Evolutionary conservation across 2,797 vertebrate genomes (phyloP), one percentile per base, ranked within the genome.

Genomic region (Sitta carolinensis): DNA sequence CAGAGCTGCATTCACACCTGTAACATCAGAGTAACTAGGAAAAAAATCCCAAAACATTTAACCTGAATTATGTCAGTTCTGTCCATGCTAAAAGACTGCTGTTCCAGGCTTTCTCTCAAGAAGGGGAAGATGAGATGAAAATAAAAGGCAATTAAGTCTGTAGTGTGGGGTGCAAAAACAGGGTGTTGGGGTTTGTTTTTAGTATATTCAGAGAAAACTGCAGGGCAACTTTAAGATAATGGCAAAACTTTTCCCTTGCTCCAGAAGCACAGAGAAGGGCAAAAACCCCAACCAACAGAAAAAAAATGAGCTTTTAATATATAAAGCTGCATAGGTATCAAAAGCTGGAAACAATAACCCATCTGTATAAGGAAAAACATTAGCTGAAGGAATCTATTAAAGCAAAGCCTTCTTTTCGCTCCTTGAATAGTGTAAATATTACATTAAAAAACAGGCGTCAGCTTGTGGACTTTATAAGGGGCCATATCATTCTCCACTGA

Each of bases 371-470:
- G 84, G 64, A 55, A 97, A 91, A 94, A 87, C 47, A 87, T 89
- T 87, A 96, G 72, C 92, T 85, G 88, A 95, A 95, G 94, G 94
- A 96, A 96, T 68, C 91, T 90, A 95, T 96, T 96, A 95, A 87
- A 96, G 90, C 30, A 93, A 96, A 97, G 81, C 55, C 75, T 88
- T 84, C 85, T 91, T 94, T 97, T 94, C 96, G 94, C 93, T 96
- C 89, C 85, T 86, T 93, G 90, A 96, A 94, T 89, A 96, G 90
- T 93, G 84, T 96, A 97, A 96, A 96, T 95, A 96, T 96, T 95
- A 88, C 93, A 96, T 95, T 93, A 81, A 90, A 96, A 96, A 96
- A 83, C 93, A 95, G 94, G 95, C 91, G 68, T 95, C 95, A 95
- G 94, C 87, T 78, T 92, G 90, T 75, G 94, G 76, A 88, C 84